phyloP scores from a whole-genome alignment of 64 coral and sea anemone genomes.

The Acropora tenuis region DNA sequence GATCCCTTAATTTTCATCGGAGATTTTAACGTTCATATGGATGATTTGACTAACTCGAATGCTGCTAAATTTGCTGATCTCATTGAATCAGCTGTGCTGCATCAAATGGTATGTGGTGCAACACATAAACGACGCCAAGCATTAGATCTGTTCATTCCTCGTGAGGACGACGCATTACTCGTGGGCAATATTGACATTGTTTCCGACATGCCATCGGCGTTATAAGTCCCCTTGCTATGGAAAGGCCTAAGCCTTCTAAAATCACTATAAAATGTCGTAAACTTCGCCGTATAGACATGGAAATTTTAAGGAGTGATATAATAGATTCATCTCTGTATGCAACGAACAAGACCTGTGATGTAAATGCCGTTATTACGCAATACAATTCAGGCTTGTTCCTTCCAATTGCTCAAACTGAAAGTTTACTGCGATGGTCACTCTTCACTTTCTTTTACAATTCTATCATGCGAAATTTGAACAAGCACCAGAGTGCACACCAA shows the following conservation, averaged over 20 bases:
- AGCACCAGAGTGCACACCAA: conserved; percentile 35
- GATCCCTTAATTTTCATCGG: background rate
- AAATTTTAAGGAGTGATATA: conserved; percentile 41
- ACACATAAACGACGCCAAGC: background rate
- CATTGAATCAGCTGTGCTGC: background rate
- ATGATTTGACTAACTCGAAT: background rate
- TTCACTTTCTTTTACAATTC: background rate
- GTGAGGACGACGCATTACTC: conserved; percentile 57
- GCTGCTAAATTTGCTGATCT: conserved; percentile 10
- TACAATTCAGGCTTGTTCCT: background rate
- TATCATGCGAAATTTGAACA: conserved; percentile 54
- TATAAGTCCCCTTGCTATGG: conserved; percentile 40
- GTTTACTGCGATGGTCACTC: no score
- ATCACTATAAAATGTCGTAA: conserved; percentile 31
- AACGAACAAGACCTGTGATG: background rate
- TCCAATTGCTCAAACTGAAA: no score
- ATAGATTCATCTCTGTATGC: conserved; percentile 33
- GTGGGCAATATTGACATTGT: conserved; percentile 63
- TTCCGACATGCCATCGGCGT: conserved; percentile 60
- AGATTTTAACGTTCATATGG: background rate
- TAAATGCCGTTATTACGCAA: conserved; percentile 18
- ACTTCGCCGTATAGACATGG: conserved; percentile 58
- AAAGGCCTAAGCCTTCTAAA: conserved; percentile 68
- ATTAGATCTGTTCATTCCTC: background rate
- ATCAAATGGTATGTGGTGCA: background rate